phyloP scores from a whole-genome alignment of 2,888 invertebrate genomes.

The Calliphora vomitoria region DNA sequence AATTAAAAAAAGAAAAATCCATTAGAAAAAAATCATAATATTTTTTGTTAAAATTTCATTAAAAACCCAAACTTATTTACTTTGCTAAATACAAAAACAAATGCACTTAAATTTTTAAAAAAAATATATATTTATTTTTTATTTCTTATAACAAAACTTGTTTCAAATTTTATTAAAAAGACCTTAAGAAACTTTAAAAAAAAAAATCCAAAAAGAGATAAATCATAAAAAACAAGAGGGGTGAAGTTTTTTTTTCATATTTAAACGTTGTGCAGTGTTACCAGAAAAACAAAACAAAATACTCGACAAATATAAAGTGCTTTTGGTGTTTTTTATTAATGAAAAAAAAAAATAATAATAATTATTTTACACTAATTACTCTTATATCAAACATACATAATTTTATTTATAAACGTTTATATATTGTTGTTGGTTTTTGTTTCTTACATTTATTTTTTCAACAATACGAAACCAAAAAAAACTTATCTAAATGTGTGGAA shows the following conservation, averaged over 20 bases:
- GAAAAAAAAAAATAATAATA: conserved; percentile 68
- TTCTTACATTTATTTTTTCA: conserved; percentile 12
- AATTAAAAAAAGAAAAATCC: conserved; percentile 1
- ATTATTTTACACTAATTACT: conserved; percentile 57
- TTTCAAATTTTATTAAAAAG: conserved; percentile 42
- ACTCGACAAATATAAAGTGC: conserved; percentile 77
- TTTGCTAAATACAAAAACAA: conserved; percentile 35
- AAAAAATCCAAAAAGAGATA: conserved; percentile 40
- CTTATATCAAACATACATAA: conserved; percentile 39
- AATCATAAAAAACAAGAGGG: conserved; percentile 81
- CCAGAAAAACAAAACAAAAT: conserved; percentile 47
- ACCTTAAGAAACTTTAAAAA: conserved; percentile 37
- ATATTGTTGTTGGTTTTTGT: conserved; percentile 68
- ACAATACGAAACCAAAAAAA: conserved; percentile 16
- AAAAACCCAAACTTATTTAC: conserved; percentile 33
- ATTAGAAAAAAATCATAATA: conserved; percentile 1
- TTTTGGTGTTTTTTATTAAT: conserved; percentile 80
- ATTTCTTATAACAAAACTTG: conserved; percentile 40
- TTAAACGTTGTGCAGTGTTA: conserved; percentile 80
- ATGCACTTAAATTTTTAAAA: conserved; percentile 51
- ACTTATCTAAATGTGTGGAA: conserved; percentile 76
- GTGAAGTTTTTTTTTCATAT: conserved; percentile 77
- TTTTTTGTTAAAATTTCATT: conserved; percentile 40
- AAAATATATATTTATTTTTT: conserved; percentile 24
- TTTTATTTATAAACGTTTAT: conserved; percentile 38